phyloP scores from a whole-genome alignment of 2,797 vertebrate species.

The Psittacula echo region DNA sequence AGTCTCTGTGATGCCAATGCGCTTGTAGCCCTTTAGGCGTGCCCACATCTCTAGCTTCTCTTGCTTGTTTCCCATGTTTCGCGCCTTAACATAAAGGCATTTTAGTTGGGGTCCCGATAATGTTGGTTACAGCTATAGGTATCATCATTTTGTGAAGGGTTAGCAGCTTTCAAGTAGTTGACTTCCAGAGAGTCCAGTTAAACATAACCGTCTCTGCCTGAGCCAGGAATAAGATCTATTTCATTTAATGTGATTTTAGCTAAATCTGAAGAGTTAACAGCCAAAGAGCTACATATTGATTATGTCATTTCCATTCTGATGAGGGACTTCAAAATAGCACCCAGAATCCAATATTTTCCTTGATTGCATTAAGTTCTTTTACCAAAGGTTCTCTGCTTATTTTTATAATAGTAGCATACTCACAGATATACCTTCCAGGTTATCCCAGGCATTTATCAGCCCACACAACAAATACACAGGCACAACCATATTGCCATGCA shows the following conservation, averaged over 20 bases:
- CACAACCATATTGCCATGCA: background rate
- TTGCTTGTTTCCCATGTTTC: background rate
- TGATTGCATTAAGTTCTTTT: background rate
- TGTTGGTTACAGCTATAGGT: background rate
- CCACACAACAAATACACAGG: background rate
- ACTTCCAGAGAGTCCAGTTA: slow-evolving; percentile 34
- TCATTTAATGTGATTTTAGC: slow-evolving; percentile 48
- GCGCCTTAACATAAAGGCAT: background rate
- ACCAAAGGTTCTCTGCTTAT: background rate
- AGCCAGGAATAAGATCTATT: slow-evolving; percentile 40
- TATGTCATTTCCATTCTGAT: slow-evolving; percentile 24
- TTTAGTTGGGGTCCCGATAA: background rate
- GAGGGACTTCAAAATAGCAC: background rate
- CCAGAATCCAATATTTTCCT: background rate
- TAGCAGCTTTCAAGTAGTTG: slow-evolving; percentile 25
- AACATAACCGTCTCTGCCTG: background rate
- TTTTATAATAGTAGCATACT: background rate
- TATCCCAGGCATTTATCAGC: background rate
- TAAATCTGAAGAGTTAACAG: slow-evolving; percentile 45
- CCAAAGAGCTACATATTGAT: slow-evolving; percentile 54
- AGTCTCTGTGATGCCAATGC: background rate
- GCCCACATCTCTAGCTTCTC: background rate
- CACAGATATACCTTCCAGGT: background rate
- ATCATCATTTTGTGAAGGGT: background rate
- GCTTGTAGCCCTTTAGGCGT: background rate